These are phyloP conservation scores for Argyra leucocephala DNA, from an alignment of 2,888 invertebrate species.

Conservation along the genomic window DNA sequence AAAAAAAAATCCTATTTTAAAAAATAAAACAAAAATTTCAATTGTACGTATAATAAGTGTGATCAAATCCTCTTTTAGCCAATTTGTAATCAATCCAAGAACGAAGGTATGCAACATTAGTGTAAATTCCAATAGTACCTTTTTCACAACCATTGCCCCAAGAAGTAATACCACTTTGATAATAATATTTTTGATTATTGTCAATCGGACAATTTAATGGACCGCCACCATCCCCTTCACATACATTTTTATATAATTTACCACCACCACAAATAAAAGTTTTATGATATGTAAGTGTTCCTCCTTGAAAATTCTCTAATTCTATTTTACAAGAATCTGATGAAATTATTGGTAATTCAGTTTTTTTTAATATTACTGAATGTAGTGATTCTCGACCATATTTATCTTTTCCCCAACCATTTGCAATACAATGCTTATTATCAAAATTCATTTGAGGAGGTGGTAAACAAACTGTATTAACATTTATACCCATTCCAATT, in stretches of 20 bases:
- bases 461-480: slow-evolving; percentile 59
- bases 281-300: too few relatives aligned
- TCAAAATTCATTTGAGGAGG: slow-evolving; percentile 43
- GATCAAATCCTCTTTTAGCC: slow-evolving; percentile 20
- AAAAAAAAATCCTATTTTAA: too few relatives aligned
- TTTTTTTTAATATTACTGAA: slow-evolving; percentile 54
- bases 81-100: slow-evolving; percentile 53
- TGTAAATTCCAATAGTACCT: slow-evolving; percentile 57
- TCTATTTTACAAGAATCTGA: slow-evolving; percentile 40
- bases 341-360: slow-evolving; percentile 60
- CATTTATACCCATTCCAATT: slow-evolving; percentile 53
- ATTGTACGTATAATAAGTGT: slow-evolving; percentile 13
- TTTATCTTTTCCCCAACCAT: slow-evolving; percentile 32
- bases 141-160: slow-evolving; percentile 72
- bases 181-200: slow-evolving; percentile 25
- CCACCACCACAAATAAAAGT: slow-evolving; percentile 73
- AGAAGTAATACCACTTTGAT: slow-evolving; percentile 39
- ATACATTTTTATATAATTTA: slow-evolving; percentile 47
- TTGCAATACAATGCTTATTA: slow-evolving; percentile 28
- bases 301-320: slow-evolving; percentile 52
- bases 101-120: slow-evolving; percentile 53
- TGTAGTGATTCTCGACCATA: slow-evolving; percentile 44
- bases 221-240: slow-evolving; percentile 59
- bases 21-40: too few relatives aligned
- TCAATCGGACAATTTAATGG: slow-evolving; percentile 59